These are phyloP conservation scores for Aselliscus stoliczkanus DNA, from an alignment of 2,797 vertebrate genomes.

Conservation along the genomic window DNA sequence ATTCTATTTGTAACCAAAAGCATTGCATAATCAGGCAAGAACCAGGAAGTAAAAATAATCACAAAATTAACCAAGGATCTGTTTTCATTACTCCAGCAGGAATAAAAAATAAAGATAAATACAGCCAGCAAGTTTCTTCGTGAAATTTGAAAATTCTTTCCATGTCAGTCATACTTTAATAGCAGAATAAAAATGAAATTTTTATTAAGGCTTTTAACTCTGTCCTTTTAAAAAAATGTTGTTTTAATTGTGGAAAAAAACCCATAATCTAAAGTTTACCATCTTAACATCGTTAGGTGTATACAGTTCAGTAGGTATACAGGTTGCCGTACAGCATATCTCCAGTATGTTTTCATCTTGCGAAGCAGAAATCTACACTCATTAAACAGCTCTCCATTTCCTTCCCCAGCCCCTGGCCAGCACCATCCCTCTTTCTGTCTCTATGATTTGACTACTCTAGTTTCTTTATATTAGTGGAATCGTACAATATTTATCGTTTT, in stretches of 20 bases:
- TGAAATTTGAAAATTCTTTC: slow-evolving; percentile 51
- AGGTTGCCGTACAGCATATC: background rate
- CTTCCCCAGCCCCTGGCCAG: background rate
- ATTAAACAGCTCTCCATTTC: background rate
- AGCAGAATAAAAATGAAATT: slow-evolving; percentile 25
- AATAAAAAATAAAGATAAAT: slow-evolving; percentile 33
- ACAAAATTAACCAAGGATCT: slow-evolving; percentile 59
- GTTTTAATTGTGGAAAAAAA: background rate
- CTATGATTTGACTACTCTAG: background rate
- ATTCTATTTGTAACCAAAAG: slow-evolving; percentile 31
- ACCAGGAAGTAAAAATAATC: slow-evolving; percentile 63
- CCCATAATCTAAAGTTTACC: background rate
- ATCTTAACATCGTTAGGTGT: background rate
- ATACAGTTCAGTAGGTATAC: background rate
- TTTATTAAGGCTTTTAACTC: slow-evolving; percentile 8
- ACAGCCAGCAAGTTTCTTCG: slow-evolving; percentile 28
- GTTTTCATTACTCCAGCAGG: slow-evolving; percentile 44
- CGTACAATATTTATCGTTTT: background rate
- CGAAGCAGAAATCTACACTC: background rate
- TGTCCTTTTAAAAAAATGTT: background rate
- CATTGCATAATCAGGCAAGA: slow-evolving; percentile 51
- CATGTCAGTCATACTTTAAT: slow-evolving; percentile 11
- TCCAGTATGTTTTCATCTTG: background rate
- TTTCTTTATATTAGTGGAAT: background rate
- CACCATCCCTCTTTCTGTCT: background rate